These are phyloP conservation scores for Anoplophora glabripennis DNA, from an alignment of 1,140 invertebrate genomes.

Conservation along the genomic window DNA sequence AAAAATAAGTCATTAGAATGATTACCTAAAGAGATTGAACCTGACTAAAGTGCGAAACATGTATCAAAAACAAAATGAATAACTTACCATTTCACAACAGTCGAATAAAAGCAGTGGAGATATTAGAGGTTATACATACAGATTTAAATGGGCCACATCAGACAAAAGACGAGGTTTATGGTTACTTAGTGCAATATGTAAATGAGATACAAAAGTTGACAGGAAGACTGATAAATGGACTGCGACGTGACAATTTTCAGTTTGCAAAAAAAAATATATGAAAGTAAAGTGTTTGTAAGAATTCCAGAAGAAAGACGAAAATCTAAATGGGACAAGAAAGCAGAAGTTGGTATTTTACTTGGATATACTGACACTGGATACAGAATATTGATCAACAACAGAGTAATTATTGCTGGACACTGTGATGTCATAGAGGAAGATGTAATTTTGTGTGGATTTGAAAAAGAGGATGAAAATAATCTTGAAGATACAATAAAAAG, in stretches of 20 bases:
- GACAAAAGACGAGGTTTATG: conserved; percentile 39
- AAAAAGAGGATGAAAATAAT: background rate
- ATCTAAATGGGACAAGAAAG: conserved; percentile 27
- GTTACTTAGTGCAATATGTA: conserved; percentile 32
- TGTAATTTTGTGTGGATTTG: background rate
- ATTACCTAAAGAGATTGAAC: conserved; percentile 27
- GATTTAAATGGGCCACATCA: conserved; percentile 45
- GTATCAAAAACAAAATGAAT: conserved; percentile 31
- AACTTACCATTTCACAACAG: conserved; percentile 49
- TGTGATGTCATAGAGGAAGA: conserved; percentile 3
- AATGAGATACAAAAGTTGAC: conserved; percentile 36
- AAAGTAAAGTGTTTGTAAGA: conserved; percentile 18
- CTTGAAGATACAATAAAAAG: background rate
- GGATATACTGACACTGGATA: background rate
- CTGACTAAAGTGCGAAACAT: conserved; percentile 29
- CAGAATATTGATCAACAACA: conserved; percentile 2
- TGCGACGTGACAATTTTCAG: conserved; percentile 46
- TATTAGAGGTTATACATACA: conserved; percentile 44
- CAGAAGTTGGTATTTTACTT: background rate
- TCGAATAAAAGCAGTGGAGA: conserved; percentile 20
- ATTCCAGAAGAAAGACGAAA: background rate
- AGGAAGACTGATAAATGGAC: conserved; percentile 39
- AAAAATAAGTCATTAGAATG: conserved; percentile 34
- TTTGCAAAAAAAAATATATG: conserved; percentile 32
- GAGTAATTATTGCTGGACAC: background rate